Conservation (phyloP, 2,113 vertebrate genomes). For the Eira barbara region DNA sequence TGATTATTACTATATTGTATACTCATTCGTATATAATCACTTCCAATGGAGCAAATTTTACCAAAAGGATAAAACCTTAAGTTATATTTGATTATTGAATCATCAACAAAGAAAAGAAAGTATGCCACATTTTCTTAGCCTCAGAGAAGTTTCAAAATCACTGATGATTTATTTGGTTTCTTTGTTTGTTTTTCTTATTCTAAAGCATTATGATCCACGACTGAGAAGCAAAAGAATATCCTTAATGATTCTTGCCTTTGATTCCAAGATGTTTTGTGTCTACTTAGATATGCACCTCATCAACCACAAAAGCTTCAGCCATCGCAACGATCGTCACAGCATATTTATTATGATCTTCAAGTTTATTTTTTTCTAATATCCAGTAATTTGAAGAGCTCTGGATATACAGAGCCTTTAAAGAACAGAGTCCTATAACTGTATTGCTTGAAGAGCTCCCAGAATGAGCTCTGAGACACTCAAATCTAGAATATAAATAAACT, state of each 20-base stretch:
- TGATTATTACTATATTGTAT: background rate
- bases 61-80: background rate
- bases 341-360: background rate
- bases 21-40: background rate
- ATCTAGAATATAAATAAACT: background rate
- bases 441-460: slow-evolving; percentile 6
- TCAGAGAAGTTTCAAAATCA: background rate
- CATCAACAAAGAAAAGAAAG: background rate
- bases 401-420: background rate
- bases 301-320: background rate
- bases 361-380: background rate
- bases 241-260: background rate
- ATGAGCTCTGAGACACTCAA: slow-evolving; percentile 20
- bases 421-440: background rate
- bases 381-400: background rate
- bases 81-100: background rate
- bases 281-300: background rate
- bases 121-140: background rate
- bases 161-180: background rate
- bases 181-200: background rate
- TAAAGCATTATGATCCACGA: background rate
- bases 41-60: background rate
- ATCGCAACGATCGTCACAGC: background rate
- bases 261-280: background rate
- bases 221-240: background rate